phyloP scores from a whole-genome alignment of 2,888 invertebrate genomes.

The Scrobipalpa atriplicella region DNA sequence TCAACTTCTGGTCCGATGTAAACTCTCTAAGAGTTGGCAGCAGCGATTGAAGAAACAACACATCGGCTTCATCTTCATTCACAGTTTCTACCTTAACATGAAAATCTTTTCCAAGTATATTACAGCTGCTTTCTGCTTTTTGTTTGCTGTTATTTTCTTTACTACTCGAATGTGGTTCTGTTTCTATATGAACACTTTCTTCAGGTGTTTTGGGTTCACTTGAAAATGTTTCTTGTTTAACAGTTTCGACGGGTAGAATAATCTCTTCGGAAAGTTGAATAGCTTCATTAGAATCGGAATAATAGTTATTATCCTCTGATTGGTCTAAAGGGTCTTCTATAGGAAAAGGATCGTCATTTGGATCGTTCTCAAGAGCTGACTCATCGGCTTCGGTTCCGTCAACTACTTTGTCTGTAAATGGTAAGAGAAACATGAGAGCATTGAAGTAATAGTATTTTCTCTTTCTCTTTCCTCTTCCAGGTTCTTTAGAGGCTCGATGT shows the following conservation, averaged over 20 bases:
- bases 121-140: background rate
- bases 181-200: background rate
- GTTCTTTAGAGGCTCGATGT: background rate
- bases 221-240: background rate
- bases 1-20: background rate
- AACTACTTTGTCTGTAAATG: slow-evolving; percentile 1
- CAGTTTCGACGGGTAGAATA: background rate
- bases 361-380: background rate
- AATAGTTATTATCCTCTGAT: background rate
- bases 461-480: background rate
- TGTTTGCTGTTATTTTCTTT: background rate
- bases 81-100: background rate
- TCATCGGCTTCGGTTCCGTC: background rate
- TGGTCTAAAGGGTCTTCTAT: background rate
- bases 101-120: background rate
- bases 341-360: background rate
- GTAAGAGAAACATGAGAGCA: background rate
- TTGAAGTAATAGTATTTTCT: slow-evolving; percentile 1
- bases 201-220: background rate
- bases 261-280: background rate
- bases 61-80: background rate
- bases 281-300: background rate
- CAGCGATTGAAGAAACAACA: background rate
- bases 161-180: background rate
- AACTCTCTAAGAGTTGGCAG: background rate